phyloP scores from a whole-genome alignment of 1,140 invertebrate genomes.

The Oppia nitens region DNA sequence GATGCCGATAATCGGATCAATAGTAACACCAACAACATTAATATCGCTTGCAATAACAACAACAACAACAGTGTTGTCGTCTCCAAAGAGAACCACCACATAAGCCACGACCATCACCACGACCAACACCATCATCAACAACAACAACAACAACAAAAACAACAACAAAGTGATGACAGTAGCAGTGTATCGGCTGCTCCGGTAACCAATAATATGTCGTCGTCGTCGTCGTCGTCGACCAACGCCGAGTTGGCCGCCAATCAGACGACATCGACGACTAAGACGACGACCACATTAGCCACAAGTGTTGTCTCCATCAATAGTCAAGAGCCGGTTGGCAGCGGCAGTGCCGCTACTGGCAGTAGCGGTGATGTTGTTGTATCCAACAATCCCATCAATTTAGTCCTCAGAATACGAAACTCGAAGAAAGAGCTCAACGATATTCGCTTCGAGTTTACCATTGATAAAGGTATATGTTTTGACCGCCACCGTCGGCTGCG shows the following conservation, averaged over 20 bases:
- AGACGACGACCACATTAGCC: too few species aligned
- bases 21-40: too few species aligned
- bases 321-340: neutral
- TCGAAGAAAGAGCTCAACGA: slow-evolving; percentile 81
- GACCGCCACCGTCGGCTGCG: neutral
- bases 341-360: neutral
- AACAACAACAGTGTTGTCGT: slow-evolving; percentile 9
- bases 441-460: slow-evolving; percentile 87
- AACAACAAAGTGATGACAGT: slow-evolving; percentile 1
- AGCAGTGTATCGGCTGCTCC: neutral
- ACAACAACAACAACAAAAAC: slow-evolving; percentile 3
- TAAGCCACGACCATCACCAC: neutral
- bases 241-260: too few species aligned
- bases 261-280: too few species aligned
- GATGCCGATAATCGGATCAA: too few species aligned
- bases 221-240: too few species aligned
- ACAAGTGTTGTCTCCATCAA: too few species aligned
- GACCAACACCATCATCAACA: neutral
- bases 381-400: slow-evolving; percentile 38
- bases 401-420: slow-evolving; percentile 71
- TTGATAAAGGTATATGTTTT: slow-evolving; percentile 42
- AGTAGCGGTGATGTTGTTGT: slow-evolving; percentile 11
- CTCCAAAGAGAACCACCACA: neutral
- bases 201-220: too few species aligned
- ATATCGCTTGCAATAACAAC: neutral